A percentile compares a stretch with the other conserved stretches of the same genome.
These are phyloP conservation scores for Pocillopora damicornis DNA, from an alignment of 64 coral and sea anemone genomes.

Conservation along the genomic window DNA sequence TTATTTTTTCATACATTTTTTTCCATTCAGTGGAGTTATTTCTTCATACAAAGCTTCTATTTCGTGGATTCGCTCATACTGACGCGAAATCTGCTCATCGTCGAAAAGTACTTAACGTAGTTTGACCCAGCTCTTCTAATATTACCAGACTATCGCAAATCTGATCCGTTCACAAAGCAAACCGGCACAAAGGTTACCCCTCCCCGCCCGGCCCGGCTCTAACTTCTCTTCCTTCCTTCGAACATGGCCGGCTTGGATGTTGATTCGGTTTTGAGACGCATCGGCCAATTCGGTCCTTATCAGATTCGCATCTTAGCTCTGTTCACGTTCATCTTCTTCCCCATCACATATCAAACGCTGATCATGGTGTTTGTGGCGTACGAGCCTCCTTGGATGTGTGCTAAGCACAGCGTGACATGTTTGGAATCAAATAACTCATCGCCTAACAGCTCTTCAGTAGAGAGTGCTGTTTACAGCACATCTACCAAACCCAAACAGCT, in stretches of 20 bases:
- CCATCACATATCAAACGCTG: slow-evolving; percentile 79
- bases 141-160: no score
- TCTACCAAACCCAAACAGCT: slow-evolving; percentile 29
- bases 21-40: no score
- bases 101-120: no score
- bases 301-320: slow-evolving; percentile 66
- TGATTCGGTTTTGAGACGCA: slow-evolving; percentile 54
- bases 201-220: no score
- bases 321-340: slow-evolving; percentile 77
- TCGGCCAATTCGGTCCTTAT: slow-evolving; percentile 77
- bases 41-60: no score
- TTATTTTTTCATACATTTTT: no score
- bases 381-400: slow-evolving; percentile 90
- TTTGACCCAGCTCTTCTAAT: no score
- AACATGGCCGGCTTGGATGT: slow-evolving; percentile 15
- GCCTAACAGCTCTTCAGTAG: slow-evolving; percentile 31
- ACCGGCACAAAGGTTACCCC: no score
- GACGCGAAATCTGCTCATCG: no score
- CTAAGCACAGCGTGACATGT: slow-evolving; percentile 46
- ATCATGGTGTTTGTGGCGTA: slow-evolving; percentile 89
- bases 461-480: slow-evolving; percentile 61
- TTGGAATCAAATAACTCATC: not conserved
- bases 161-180: no score
- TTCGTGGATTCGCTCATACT: no score
- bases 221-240: no score